Conservation (phyloP, 2,888 invertebrate genomes). For the Plagodis dolabraria region DNA sequence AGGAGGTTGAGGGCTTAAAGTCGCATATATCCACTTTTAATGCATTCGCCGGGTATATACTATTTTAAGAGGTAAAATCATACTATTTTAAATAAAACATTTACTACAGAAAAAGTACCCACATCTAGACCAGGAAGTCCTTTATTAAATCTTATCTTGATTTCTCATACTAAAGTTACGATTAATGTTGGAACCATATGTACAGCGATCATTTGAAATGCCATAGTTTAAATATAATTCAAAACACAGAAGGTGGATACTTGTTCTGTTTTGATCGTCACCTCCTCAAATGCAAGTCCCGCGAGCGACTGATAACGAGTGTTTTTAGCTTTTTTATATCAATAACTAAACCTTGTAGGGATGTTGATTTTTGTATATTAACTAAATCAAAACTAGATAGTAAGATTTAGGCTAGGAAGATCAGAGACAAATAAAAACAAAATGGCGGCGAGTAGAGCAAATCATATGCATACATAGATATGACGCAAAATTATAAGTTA, state of each 20-base stretch:
- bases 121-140: too few relatives aligned
- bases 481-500: constrained; percentile 27
- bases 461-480: constrained; percentile 16
- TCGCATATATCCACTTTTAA: too few relatives aligned
- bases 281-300: constrained; percentile 49
- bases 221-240: too few relatives aligned
- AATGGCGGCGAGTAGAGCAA: constrained; percentile 36
- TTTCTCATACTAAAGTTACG: too few relatives aligned
- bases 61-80: too few relatives aligned
- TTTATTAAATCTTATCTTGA: too few relatives aligned
- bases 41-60: too few relatives aligned
- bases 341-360: constrained; percentile 30
- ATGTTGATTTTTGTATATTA: constrained; percentile 36
- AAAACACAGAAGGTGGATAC: too few relatives aligned
- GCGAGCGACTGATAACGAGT: constrained; percentile 62
- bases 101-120: too few relatives aligned
- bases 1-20: constrained; percentile 1
- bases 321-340: constrained; percentile 68
- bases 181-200: too few relatives aligned
- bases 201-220: too few relatives aligned
- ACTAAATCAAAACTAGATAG: constrained; percentile 32
- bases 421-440: constrained; percentile 30
- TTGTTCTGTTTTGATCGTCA: background rate
- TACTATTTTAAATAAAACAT: too few relatives aligned
- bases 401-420: constrained; percentile 38